These are phyloP conservation scores for Glaucomys volans DNA, from an alignment of 2,113 vertebrate genomes.

Conservation along the genomic window DNA sequence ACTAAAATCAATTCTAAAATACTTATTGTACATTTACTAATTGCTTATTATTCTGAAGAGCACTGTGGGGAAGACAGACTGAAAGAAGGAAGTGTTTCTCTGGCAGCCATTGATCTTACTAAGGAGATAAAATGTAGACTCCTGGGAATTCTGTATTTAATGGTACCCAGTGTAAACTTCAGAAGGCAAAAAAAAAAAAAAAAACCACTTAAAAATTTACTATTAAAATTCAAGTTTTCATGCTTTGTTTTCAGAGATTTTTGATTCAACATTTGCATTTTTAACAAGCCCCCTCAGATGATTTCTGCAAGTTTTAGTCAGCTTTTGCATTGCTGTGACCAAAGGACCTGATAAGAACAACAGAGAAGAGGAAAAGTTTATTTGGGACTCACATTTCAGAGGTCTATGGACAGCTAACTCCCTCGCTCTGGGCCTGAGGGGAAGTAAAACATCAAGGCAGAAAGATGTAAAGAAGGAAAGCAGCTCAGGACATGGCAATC, in stretches of 20 bases:
- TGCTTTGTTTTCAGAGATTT: background rate
- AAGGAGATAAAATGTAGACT: constrained; percentile 51
- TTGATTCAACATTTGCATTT: constrained; percentile 41
- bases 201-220: background rate
- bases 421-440: too few species aligned
- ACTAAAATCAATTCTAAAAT: constrained; percentile 68
- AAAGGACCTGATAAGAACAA: too few species aligned
- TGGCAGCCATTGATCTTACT: background rate
- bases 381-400: too few species aligned
- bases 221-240: constrained; percentile 50
- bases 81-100: background rate
- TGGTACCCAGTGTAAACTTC: constrained; percentile 5
- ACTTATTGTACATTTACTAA: constrained; percentile 71
- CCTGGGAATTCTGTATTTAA: background rate
- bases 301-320: background rate
- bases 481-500: too few species aligned
- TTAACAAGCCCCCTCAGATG: background rate
- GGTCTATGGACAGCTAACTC: too few species aligned
- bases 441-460: too few species aligned
- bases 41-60: constrained; percentile 62
- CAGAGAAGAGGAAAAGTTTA: too few species aligned
- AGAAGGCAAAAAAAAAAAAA: background rate
- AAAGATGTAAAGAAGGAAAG: too few species aligned
- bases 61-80: background rate
- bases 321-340: too few species aligned